phyloP scores from a whole-genome alignment of 2,888 invertebrate species.

The Ichneumoninae sp. region DNA sequence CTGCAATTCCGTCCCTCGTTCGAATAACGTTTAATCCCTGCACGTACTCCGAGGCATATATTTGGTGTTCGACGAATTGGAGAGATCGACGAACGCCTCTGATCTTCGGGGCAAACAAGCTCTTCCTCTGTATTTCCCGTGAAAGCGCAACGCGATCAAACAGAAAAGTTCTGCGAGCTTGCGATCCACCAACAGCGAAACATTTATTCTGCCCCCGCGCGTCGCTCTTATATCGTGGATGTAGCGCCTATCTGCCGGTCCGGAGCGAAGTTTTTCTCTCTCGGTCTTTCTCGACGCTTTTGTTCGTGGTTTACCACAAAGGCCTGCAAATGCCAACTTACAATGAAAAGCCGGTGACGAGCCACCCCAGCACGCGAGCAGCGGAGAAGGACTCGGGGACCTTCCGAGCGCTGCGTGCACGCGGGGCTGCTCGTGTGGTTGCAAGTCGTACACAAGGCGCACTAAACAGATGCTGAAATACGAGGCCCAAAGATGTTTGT shows the following conservation, averaged over 20 bases:
- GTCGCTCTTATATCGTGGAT: background rate
- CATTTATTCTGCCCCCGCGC: constrained; percentile 31
- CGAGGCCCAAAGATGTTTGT: constrained; percentile 77
- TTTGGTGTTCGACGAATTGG: constrained; percentile 46
- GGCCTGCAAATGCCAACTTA: constrained; percentile 82
- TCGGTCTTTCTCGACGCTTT: constrained; percentile 67
- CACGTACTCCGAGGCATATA: background rate
- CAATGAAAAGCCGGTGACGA: constrained; percentile 78
- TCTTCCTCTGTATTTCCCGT: constrained; percentile 76
- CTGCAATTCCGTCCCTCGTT: background rate
- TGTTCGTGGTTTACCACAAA: constrained; percentile 83
- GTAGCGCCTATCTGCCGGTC: constrained; percentile 55
- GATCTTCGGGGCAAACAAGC: constrained; percentile 72
- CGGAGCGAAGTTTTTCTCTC: constrained; percentile 29
- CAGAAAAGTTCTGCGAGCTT: constrained; percentile 44
- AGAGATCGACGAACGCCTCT: constrained; percentile 42
- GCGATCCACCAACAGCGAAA: constrained; percentile 18
- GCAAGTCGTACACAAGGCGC: constrained; percentile 44
- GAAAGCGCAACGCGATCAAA: constrained; percentile 40
- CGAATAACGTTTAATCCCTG: constrained; percentile 25
- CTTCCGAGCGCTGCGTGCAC: constrained; percentile 50
- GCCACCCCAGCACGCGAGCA: constrained; percentile 66
- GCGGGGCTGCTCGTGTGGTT: constrained; percentile 6
- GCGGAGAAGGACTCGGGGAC: constrained; percentile 54
- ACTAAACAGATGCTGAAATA: constrained; percentile 83